Percentiles rank a stretch among this genome's conserved stretches.
phyloP scores from a whole-genome alignment of 1,140 invertebrate genomes.

The Coelopa frigida region DNA sequence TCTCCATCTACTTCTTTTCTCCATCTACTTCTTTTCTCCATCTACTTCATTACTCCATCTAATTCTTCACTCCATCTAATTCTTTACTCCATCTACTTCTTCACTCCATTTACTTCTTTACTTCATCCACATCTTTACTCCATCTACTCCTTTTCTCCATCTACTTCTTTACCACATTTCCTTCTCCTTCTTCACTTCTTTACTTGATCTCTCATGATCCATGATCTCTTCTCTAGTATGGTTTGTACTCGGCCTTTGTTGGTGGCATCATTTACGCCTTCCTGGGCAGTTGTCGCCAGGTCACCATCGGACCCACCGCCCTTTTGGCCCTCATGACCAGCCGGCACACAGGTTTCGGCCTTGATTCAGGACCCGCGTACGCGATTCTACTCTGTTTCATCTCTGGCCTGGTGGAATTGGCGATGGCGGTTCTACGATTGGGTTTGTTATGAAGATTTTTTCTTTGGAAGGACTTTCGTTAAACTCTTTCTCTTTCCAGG shows the following conservation, averaged over 20 bases:
- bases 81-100: background rate
- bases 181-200: background rate
- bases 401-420: slow-evolving; percentile 70
- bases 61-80: background rate
- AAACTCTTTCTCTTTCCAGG: slow-evolving; percentile 52
- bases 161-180: background rate
- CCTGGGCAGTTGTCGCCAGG: slow-evolving; percentile 84
- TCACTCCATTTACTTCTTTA: background rate
- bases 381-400: slow-evolving; percentile 79
- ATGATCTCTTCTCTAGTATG: slow-evolving; percentile 56
- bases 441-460: slow-evolving; percentile 44
- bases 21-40: background rate
- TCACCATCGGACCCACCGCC: slow-evolving; percentile 82
- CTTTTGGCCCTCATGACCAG: slow-evolving; percentile 75
- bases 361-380: slow-evolving; percentile 54
- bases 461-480: background rate
- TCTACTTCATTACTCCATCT: background rate
- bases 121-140: background rate
- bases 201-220: background rate
- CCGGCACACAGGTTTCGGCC: slow-evolving; percentile 49
- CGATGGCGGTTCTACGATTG: slow-evolving; percentile 77
- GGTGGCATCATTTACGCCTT: slow-evolving; percentile 86
- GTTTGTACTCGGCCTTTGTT: slow-evolving; percentile 86
- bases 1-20: too few relatives aligned
- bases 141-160: background rate